Conservation (phyloP, 2,797 vertebrate genomes). For the Pseudomugil gertrudae region DNA sequence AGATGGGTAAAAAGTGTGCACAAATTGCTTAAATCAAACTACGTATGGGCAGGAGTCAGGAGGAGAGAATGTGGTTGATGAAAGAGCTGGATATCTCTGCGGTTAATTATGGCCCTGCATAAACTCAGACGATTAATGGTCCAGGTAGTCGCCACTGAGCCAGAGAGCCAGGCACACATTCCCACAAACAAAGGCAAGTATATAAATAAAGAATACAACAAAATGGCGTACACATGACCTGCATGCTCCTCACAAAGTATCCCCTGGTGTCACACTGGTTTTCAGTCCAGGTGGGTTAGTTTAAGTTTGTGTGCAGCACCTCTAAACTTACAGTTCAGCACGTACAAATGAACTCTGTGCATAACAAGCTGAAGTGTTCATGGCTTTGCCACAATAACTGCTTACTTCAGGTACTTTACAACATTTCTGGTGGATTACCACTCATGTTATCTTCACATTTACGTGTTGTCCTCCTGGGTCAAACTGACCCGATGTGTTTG, state of each 20-base stretch:
- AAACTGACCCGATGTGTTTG: too few relatives aligned
- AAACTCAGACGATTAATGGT: conserved; percentile 65
- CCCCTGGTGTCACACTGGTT: too few relatives aligned
- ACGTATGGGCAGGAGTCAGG: conserved; percentile 20
- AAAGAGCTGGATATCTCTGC: conserved; percentile 42
- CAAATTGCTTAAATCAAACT: conserved; percentile 52
- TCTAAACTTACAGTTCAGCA: too few relatives aligned
- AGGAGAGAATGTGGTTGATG: conserved; percentile 34
- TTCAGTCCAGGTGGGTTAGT: too few relatives aligned
- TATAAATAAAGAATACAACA: neutral
- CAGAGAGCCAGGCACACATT: conserved; percentile 34
- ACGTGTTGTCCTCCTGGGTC: too few relatives aligned
- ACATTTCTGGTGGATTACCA: neutral
- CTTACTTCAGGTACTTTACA: neutral
- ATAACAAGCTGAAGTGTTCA: neutral
- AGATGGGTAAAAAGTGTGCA: conserved; percentile 13
- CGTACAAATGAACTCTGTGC: too few relatives aligned
- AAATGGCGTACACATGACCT: neutral
- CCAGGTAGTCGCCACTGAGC: conserved; percentile 65
- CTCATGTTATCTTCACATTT: too few relatives aligned
- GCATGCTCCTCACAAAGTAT: neutral
- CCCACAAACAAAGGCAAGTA: conserved; percentile 29
- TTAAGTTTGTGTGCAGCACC: too few relatives aligned
- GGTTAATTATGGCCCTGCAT: conserved; percentile 63
- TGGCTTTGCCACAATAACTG: neutral